phyloP scores from a whole-genome alignment of 2,797 vertebrate species.

The Salmo trutta region DNA sequence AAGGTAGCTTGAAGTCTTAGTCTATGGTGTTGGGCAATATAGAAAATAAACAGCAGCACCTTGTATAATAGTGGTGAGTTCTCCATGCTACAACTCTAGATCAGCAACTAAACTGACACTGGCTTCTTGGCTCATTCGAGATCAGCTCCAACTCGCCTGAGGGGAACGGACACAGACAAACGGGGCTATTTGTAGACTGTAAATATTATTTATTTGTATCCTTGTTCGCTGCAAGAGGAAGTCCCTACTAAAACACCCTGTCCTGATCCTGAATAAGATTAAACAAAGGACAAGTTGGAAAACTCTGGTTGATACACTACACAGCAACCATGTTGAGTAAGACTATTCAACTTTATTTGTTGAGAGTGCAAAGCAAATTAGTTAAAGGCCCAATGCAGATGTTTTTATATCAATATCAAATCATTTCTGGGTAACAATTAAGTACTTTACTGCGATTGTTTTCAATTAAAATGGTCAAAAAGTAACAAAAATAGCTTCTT shows the following conservation, averaged over 20 bases:
- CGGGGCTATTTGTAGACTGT: background rate
- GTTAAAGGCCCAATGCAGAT: slow-evolving; percentile 20
- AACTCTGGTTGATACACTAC: background rate
- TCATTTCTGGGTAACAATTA: too few relatives aligned
- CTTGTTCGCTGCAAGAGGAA: background rate
- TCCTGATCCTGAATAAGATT: background rate
- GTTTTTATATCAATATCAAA: slow-evolving; percentile 16
- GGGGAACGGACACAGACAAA: background rate
- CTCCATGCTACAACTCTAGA: background rate
- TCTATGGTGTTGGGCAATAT: background rate
- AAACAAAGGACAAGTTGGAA: background rate
- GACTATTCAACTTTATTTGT: slow-evolving; percentile 34
- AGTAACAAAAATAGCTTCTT: too few relatives aligned
- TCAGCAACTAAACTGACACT: background rate
- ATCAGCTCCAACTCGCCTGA: too few relatives aligned
- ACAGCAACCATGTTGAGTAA: background rate
- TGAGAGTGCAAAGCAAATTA: slow-evolving; percentile 44
- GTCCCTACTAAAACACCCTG: background rate
- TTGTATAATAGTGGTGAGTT: background rate
- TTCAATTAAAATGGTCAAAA: too few relatives aligned
- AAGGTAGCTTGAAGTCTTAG: background rate
- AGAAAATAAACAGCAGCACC: background rate
- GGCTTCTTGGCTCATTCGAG: background rate
- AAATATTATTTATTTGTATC: background rate
- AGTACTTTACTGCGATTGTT: too few relatives aligned